Evolutionary conservation across 2,797 vertebrate genomes (phyloP).

Genomic region (Anabas testudineus): DNA sequence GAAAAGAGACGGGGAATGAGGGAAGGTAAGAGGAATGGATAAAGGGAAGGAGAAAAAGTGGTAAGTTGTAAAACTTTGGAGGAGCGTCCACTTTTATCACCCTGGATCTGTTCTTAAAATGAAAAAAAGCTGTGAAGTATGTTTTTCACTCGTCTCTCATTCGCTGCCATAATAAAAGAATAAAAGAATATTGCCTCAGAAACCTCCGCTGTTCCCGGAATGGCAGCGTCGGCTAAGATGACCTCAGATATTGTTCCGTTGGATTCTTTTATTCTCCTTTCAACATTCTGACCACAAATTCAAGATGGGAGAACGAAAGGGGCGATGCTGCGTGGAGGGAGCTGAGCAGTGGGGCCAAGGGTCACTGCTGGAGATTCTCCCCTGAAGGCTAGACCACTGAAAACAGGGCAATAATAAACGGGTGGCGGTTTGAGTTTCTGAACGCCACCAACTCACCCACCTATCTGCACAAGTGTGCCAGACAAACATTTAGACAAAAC

Average conservation of each 20-base stretch:
- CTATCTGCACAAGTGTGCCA: constrained; percentile 14
- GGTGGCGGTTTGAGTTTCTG: constrained; percentile 65
- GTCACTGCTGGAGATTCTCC: constrained; percentile 64
- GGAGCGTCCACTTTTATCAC: constrained; percentile 61
- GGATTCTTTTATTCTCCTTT: constrained; percentile 68
- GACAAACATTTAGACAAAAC: too few species aligned
- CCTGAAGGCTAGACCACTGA: constrained; percentile 67
- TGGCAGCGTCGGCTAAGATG: constrained; percentile 57
- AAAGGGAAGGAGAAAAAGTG: constrained; percentile 26
- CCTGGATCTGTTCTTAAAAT: constrained; percentile 61
- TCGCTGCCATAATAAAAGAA: constrained; percentile 66
- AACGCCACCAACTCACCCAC: constrained; percentile 17
- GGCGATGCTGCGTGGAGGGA: constrained; percentile 10
- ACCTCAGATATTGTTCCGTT: constrained; percentile 70
- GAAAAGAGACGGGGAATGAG: constrained; percentile 5
- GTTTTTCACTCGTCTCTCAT: constrained; percentile 67
- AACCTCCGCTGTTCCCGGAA: constrained; percentile 57
- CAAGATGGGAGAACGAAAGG: constrained; percentile 23
- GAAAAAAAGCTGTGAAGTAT: constrained; percentile 65
- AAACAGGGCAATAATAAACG: constrained; percentile 73
- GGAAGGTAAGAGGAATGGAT: constrained; percentile 21
- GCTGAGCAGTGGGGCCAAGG: constrained; percentile 49
- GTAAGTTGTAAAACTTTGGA: constrained; percentile 59
- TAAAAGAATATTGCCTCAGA: constrained; percentile 67
- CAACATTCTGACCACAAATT: constrained; percentile 59